Conservation (phyloP, 2,113 vertebrate species). For the Cacatua alba region DNA sequence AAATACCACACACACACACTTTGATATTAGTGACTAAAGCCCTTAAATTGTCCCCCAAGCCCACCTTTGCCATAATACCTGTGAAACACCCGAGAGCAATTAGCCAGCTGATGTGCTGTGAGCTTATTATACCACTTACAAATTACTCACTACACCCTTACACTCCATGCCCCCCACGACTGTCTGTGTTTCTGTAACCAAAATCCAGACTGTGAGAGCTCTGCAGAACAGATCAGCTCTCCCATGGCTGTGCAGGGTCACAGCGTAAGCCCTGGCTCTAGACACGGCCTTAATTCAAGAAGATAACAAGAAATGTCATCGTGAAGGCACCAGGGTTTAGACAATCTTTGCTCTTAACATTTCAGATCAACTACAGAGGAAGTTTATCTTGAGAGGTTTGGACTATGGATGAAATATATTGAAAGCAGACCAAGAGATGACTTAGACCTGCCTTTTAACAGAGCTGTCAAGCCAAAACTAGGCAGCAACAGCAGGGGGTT, state of each 20-base stretch:
- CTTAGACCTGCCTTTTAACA: not conserved
- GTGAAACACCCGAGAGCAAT: not conserved
- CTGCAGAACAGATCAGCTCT: not conserved
- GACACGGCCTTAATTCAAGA: not conserved
- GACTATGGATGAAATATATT: fast-evolving
- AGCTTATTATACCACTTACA: not conserved
- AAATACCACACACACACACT: not conserved
- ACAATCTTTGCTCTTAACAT: not conserved
- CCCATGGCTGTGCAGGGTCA: fast-evolving
- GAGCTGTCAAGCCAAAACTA: not conserved
- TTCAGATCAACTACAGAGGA: not conserved
- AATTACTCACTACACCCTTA: not conserved
- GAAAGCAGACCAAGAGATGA: not conserved
- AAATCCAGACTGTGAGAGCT: not conserved
- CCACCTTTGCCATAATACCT: not conserved
- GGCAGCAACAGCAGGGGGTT: not conserved
- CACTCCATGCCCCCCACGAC: not conserved
- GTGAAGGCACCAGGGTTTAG: not conserved
- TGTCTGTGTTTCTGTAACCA: not conserved
- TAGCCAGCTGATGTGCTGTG: not conserved
- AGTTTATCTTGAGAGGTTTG: not conserved
- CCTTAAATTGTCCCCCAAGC: conserved; percentile 25
- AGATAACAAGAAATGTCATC: fast-evolving
- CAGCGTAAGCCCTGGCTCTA: not conserved
- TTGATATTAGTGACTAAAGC: conserved; percentile 20